Conservation (phyloP, 2,797 vertebrate genomes). For the Amazona finschi region DNA sequence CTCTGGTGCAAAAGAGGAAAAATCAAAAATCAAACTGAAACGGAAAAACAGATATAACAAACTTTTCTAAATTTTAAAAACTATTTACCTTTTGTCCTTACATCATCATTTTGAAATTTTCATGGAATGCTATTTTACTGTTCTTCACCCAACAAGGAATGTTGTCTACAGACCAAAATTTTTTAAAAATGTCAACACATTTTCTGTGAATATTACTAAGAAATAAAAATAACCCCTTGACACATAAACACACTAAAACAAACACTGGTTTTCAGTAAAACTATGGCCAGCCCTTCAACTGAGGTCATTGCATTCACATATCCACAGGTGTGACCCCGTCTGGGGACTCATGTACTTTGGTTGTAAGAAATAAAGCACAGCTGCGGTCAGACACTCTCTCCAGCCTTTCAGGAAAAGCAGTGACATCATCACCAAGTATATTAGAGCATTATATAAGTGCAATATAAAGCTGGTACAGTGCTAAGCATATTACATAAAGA, state of each 20-base stretch:
- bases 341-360: background rate
- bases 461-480: background rate
- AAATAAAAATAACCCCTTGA: background rate
- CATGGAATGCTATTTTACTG: background rate
- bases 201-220: background rate
- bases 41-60: fast-evolving
- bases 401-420: background rate
- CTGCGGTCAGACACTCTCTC: background rate
- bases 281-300: background rate
- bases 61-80: background rate
- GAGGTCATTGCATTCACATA: background rate
- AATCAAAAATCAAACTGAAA: background rate
- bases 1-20: background rate
- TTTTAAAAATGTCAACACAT: fast-evolving
- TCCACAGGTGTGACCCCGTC: background rate
- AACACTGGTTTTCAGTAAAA: background rate
- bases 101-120: background rate
- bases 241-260: background rate
- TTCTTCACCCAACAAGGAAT: background rate
- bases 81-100: background rate
- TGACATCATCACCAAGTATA: background rate
- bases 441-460: background rate
- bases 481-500: constrained; percentile 11
- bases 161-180: background rate
- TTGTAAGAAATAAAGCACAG: background rate